Percentiles rank a stretch among this genome's conserved stretches.
Evolutionary conservation across 2,113 vertebrate genomes (phyloP).

Genomic region (Nothocercus julius): DNA sequence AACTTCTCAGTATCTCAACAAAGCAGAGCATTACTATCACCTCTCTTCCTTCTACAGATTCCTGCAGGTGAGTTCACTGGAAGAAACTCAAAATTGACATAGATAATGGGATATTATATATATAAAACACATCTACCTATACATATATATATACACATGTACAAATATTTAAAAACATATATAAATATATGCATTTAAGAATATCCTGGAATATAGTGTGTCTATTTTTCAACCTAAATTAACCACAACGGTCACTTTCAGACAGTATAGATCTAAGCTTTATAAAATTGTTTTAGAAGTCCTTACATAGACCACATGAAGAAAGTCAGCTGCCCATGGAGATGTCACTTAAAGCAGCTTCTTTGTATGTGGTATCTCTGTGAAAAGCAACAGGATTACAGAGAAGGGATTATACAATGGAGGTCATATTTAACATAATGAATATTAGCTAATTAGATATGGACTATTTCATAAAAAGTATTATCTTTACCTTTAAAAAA

Average conservation of each 20-base stretch:
- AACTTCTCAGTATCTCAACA: slow-evolving; percentile 10
- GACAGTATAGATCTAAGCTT: background rate
- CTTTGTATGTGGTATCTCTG: background rate
- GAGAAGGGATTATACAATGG: background rate
- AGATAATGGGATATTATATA: background rate
- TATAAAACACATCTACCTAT: background rate
- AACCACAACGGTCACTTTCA: background rate
- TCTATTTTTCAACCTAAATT: background rate
- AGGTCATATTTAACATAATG: background rate
- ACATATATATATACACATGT: background rate
- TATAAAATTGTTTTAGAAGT: background rate
- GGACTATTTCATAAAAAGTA: background rate
- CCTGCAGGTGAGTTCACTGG: slow-evolving; percentile 27
- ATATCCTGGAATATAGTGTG: background rate
- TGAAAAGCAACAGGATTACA: background rate
- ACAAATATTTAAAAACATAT: too few species aligned
- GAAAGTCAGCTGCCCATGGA: background rate
- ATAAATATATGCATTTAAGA: background rate
- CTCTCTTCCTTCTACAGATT: slow-evolving; percentile 44
- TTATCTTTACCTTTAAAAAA: slow-evolving; percentile 1
- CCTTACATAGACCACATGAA: background rate
- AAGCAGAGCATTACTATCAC: slow-evolving; percentile 49
- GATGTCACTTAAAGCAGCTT: background rate
- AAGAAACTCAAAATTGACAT: background rate
- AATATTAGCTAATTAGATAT: background rate